phyloP scores from a whole-genome alignment of 2,888 invertebrate genomes.

The Hypolimnas misippus region DNA sequence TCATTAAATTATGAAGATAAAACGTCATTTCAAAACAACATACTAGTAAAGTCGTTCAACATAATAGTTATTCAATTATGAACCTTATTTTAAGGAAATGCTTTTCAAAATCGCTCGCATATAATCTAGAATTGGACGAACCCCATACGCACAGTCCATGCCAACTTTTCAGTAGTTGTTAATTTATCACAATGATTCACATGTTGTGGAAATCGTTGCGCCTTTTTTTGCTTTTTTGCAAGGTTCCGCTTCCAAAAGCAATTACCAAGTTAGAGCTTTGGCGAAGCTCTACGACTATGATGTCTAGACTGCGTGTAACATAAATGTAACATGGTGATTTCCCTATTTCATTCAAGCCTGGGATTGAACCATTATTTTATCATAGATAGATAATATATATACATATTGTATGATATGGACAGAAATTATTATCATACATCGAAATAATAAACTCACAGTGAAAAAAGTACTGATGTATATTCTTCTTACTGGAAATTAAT shows the following conservation, averaged over 20 bases:
- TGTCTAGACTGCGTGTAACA: conserved; percentile 37
- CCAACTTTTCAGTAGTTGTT: conserved; percentile 46
- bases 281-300: conserved; percentile 34
- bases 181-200: conserved; percentile 48
- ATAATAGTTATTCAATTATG: conserved; percentile 20
- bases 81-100: conserved; percentile 8
- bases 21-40: conserved; percentile 15
- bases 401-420: background rate
- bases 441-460: no score
- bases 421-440: background rate
- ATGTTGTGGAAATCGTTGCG: conserved; percentile 43
- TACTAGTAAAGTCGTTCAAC: background rate
- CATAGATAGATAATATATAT: background rate
- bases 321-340: conserved; percentile 14
- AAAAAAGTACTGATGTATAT: no score
- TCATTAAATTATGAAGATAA: conserved; percentile 2
- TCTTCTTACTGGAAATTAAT: background rate
- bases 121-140: conserved; percentile 24
- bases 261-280: conserved; percentile 38
- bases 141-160: conserved; percentile 37
- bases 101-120: conserved; percentile 4
- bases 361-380: background rate
- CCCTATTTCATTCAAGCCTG: conserved; percentile 17
- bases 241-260: conserved; percentile 40
- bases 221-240: conserved; percentile 39